Evolutionary conservation across 2,888 invertebrate species (phyloP).

Genomic region (Amphimallon solstitiale): DNA sequence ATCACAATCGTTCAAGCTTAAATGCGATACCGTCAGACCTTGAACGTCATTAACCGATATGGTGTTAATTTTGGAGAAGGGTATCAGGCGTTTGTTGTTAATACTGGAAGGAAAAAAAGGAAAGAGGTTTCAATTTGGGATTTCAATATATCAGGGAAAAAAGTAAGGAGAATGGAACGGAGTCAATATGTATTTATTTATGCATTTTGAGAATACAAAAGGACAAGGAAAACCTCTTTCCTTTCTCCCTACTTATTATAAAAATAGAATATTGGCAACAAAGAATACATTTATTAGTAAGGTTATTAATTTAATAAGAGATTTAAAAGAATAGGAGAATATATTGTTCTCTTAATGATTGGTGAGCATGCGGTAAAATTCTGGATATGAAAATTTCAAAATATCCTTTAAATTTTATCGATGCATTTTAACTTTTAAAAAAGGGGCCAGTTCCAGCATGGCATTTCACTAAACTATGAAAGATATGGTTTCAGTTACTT

Average conservation of each 20-base stretch:
- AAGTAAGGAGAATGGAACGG: conserved; percentile 56
- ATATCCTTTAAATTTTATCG: no score
- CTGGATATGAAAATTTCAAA: no score
- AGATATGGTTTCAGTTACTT: no score
- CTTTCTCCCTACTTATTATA: conserved; percentile 55
- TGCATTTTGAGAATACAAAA: not conserved
- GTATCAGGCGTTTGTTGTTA: conserved; percentile 44
- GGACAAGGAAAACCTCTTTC: conserved; percentile 51
- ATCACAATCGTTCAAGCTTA: conserved; percentile 40
- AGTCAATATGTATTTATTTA: conserved; percentile 13
- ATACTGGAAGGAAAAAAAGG: conserved; percentile 52
- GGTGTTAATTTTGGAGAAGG: conserved; percentile 58
- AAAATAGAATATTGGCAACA: no score
- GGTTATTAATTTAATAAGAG: no score
- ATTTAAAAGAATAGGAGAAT: no score
- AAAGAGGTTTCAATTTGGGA: conserved; percentile 49
- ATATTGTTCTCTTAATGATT: no score
- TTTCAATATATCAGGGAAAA: conserved; percentile 4
- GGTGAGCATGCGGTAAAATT: no score
- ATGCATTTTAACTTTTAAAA: no score
- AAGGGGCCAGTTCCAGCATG: no score
- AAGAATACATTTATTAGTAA: no score
- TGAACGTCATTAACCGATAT: conserved; percentile 56
- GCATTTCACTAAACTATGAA: no score
- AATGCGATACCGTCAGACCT: conserved; percentile 57